Base-by-base conservation (phyloP, 1,140 invertebrate genomes). In the Oscheius sp. region DNA sequence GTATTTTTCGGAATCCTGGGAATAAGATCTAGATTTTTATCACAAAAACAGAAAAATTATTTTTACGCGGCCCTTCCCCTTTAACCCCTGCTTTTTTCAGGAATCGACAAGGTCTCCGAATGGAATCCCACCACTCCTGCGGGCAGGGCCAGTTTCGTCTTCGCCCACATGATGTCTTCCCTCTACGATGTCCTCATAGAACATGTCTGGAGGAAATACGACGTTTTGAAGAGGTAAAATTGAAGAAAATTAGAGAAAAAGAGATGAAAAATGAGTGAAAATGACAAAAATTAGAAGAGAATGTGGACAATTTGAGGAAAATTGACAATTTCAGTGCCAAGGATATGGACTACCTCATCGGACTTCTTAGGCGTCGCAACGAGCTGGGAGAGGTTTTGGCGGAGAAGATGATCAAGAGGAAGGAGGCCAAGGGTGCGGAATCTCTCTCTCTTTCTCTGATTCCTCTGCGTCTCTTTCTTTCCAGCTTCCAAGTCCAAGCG, bases 101-200 rank as follows among this genome's bases (percentile, higher is more conserved):
- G 67, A 59, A 58, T 68, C 20, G 67, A 68, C 55, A 55, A 35
- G 31, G 38, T 38, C 29, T 13, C 32, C 4, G 67, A 68, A 7
- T 68, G 67, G 67, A 68, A 49, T 2, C 45, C 65, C 3, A 18
- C 45, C 0, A 59, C 67, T 4, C 49, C 36, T 0, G 55, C 52
- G 2, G 67, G 67, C 28, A 58, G 55, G 32, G 26, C 52, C n/a
- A 34, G 34, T 15, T 13, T 68, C 1, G 4, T 68, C 2, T 68
- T 68, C 26, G 31, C 67, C 4, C 35, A 68, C 20, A 68, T 68
- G 67, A 68, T 68, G 55, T 20, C 61, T 34, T 36, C 29, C 34
- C 26, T 55, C 26, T 68, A 68, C 36, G 67, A 68, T 26, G 67
- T 68, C 2, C 35, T 68, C 2, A 68, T 68, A 4, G 67, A 68